Percentiles rank a stretch among this genome's conserved stretches.
phyloP scores from a whole-genome alignment of 2,888 invertebrate genomes.

The Lomographa bimaculata region DNA sequence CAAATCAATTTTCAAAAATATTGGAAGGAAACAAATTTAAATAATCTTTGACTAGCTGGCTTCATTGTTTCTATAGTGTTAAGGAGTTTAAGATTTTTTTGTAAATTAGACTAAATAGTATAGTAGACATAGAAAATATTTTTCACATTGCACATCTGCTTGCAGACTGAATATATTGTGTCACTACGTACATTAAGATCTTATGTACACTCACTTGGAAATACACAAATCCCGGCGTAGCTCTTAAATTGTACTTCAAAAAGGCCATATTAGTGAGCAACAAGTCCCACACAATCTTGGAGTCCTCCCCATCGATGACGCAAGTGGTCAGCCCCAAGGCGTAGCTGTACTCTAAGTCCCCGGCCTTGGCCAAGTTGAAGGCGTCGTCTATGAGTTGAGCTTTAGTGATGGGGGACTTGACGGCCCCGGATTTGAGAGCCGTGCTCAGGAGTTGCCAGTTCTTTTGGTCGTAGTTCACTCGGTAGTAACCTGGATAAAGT shows the following conservation, averaged over 20 bases:
- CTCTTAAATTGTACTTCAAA: slow-evolving; percentile 70
- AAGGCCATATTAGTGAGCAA: slow-evolving; percentile 82
- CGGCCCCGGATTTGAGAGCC: slow-evolving; percentile 74
- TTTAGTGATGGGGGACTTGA: slow-evolving; percentile 84
- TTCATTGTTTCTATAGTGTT: too few species aligned
- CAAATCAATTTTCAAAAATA: too few species aligned
- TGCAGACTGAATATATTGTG: too few species aligned
- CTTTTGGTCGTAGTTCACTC: slow-evolving; percentile 84
- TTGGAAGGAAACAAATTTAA: too few species aligned
- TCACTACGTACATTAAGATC: too few species aligned
- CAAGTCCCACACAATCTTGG: slow-evolving; percentile 87
- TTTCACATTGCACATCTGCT: too few species aligned
- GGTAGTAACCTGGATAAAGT: slow-evolving; percentile 84
- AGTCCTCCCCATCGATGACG: slow-evolving; percentile 82
- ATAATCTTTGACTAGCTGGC: too few species aligned
- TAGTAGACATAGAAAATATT: too few species aligned
- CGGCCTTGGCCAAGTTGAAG: slow-evolving; percentile 85
- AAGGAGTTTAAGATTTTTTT: too few species aligned
- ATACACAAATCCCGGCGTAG: slow-evolving; percentile 76
- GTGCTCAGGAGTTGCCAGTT: slow-evolving; percentile 82
- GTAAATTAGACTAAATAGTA: too few species aligned
- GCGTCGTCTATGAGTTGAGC: slow-evolving; percentile 90
- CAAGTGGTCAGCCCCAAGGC: slow-evolving; percentile 86
- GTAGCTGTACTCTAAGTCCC: slow-evolving; percentile 81
- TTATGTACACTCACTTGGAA: slow-evolving; percentile 63